phyloP scores from a whole-genome alignment of 2,113 vertebrate species.

The Neogale vison region DNA sequence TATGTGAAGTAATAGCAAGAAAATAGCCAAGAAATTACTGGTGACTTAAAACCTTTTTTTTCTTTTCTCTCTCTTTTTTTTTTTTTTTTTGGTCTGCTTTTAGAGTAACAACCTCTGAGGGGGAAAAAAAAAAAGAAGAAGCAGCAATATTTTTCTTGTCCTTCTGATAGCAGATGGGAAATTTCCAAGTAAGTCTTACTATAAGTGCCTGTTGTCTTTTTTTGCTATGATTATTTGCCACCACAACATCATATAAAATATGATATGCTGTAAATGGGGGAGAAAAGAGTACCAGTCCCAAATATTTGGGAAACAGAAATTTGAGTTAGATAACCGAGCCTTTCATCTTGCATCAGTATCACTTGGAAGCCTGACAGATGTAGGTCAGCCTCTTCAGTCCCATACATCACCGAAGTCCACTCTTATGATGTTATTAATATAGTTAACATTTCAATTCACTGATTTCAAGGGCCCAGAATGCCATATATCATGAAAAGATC shows the following conservation, averaged over 20 bases:
- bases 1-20: slow-evolving; percentile 35
- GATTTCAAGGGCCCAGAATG: background rate
- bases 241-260: background rate
- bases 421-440: background rate
- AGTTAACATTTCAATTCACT: slow-evolving; percentile 42
- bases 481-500: slow-evolving; percentile 8
- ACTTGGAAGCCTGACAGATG: background rate
- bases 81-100: background rate
- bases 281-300: background rate
- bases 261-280: background rate
- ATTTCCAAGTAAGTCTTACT: background rate
- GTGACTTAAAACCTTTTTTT: background rate
- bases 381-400: background rate
- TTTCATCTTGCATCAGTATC: background rate
- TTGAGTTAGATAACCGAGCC: background rate
- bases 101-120: slow-evolving; percentile 10
- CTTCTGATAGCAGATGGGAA: background rate
- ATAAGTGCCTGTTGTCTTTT: background rate
- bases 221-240: background rate
- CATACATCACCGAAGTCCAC: slow-evolving; percentile 40
- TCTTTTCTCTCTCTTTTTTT: slow-evolving; percentile 7
- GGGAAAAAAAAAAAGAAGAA: background rate
- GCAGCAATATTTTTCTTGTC: background rate
- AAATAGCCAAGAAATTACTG: slow-evolving; percentile 34
- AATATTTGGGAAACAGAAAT: background rate